Evolutionary conservation across 1,140 invertebrate genomes (phyloP).

Genomic region (Aphis craccivora): DNA sequence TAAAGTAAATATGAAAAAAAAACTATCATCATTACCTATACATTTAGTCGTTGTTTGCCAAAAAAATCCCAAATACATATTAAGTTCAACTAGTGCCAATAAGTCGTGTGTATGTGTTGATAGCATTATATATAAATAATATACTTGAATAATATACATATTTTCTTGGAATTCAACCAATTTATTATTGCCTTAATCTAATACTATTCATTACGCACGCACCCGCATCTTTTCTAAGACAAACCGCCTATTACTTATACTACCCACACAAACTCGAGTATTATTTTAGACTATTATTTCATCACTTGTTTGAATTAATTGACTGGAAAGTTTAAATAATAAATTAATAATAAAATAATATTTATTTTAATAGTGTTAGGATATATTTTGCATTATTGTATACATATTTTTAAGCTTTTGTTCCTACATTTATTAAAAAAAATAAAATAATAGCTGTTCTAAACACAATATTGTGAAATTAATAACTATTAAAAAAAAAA

Average conservation of each 20-base stretch:
- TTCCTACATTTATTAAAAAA: not conserved
- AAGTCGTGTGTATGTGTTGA: not conserved
- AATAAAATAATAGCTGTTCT: not conserved
- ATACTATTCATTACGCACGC: not conserved
- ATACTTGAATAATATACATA: not conserved
- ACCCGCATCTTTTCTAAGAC: not conserved
- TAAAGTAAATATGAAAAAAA: not conserved
- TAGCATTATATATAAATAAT: not conserved
- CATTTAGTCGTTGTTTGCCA: not conserved
- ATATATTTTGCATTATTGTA: not conserved
- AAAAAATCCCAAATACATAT: not conserved
- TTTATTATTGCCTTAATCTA: conserved; percentile 15
- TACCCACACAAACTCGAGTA: not conserved
- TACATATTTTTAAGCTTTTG: not conserved
- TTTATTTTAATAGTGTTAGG: not conserved
- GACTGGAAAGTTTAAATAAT: not conserved
- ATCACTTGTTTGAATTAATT: not conserved
- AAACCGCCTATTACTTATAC: not conserved
- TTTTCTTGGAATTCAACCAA: not conserved
- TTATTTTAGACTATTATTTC: conserved; percentile 18
- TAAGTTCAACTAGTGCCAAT: not conserved
- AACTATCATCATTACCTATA: not conserved
- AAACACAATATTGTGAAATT: not conserved
- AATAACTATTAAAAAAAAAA: not conserved
- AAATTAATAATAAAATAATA: too few relatives aligned